phyloP scores from a whole-genome alignment of 2,888 invertebrate species.

The Oxycera nigricornis region DNA sequence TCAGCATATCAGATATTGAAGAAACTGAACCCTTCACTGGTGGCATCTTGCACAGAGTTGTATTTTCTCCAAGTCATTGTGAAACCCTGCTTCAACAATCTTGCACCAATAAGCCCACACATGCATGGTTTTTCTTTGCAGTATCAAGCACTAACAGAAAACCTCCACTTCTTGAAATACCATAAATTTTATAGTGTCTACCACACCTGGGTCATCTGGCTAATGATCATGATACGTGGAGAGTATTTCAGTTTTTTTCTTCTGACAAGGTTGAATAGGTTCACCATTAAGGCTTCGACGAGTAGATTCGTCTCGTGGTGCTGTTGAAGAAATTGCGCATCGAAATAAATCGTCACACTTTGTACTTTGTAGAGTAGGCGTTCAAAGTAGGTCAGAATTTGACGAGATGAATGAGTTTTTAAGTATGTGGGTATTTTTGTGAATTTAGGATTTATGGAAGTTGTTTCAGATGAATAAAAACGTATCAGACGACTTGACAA shows the following conservation, averaged over 20 bases:
- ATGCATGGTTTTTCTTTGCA: background rate
- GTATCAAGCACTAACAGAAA: background rate
- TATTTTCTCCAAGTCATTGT: background rate
- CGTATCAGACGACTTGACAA: too few relatives aligned
- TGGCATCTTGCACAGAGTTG: background rate
- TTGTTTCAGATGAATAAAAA: too few relatives aligned
- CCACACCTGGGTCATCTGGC: background rate
- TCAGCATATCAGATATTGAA: background rate
- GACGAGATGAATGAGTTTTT: background rate
- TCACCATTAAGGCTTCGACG: background rate
- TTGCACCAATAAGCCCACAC: background rate
- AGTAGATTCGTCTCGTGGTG: background rate
- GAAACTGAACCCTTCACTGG: background rate
- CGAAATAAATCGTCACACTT: background rate
- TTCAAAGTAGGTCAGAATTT: background rate
- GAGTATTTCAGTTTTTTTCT: background rate
- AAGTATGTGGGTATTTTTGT: too few relatives aligned
- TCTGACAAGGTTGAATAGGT: background rate
- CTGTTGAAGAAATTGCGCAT: background rate
- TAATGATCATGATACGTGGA: background rate
- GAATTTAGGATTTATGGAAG: too few relatives aligned
- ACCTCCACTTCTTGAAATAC: background rate
- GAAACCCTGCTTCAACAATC: background rate
- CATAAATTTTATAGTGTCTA: slow-evolving; percentile 1
- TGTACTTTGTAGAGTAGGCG: background rate